A percentile compares a stretch with the other conserved stretches of the same genome.
Conservation (phyloP, 64 coral and sea anemone species). For the Montipora efflorescens region DNA sequence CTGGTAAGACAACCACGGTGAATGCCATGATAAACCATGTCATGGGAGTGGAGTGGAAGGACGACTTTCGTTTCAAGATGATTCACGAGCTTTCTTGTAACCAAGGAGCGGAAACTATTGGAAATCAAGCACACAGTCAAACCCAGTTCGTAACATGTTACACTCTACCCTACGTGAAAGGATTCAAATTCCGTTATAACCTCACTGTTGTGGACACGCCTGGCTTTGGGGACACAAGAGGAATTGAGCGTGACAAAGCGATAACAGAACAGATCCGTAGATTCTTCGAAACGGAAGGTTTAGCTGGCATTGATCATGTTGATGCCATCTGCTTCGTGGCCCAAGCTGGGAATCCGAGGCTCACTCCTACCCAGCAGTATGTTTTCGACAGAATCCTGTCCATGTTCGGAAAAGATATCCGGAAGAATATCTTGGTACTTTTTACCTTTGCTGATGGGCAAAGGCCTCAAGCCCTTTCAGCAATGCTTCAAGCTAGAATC, state of each 20-base stretch:
- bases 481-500: constrained; percentile 18
- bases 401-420: constrained; percentile 79
- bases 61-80: constrained; percentile 64
- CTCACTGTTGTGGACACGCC: constrained; percentile 46
- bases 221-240: constrained; percentile 19
- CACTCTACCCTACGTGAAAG: constrained; percentile 47
- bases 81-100: constrained; percentile 62
- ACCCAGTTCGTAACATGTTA: constrained; percentile 61
- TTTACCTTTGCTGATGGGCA: constrained; percentile 68
- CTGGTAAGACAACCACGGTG: constrained; percentile 36
- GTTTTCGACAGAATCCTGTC: constrained; percentile 67
- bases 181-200: constrained; percentile 37
- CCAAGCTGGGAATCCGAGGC: constrained; percentile 60
- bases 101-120: constrained; percentile 39
- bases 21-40: constrained; percentile 71
- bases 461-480: constrained; percentile 52
- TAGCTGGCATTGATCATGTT: constrained; percentile 67
- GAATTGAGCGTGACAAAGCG: constrained; percentile 45
- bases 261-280: constrained; percentile 47
- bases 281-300: constrained; percentile 53
- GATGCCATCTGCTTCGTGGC: constrained; percentile 65
- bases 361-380: constrained; percentile 65
- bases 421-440: constrained; percentile 46
- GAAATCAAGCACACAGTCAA: constrained; percentile 58
- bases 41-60: constrained; percentile 47